phyloP scores from a whole-genome alignment of 2,797 vertebrate genomes.

The Carduelis carduelis region DNA sequence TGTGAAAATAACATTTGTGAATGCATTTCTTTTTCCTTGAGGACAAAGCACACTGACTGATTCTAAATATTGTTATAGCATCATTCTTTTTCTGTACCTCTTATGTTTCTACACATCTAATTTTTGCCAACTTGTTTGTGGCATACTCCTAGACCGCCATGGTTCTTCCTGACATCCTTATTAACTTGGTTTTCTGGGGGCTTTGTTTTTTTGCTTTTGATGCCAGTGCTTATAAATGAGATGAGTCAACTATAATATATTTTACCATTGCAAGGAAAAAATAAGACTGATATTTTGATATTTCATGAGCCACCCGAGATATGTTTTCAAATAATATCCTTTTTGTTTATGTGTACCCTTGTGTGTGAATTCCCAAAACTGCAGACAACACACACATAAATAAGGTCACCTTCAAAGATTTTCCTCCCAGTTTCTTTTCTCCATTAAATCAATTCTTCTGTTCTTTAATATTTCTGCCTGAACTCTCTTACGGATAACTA shows the following conservation, averaged over 20 bases:
- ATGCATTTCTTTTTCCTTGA: neutral
- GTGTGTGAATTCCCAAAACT: neutral
- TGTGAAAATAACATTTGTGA: neutral
- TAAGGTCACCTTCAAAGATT: neutral
- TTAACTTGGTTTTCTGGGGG: neutral
- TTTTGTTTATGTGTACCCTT: neutral
- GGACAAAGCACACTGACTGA: neutral
- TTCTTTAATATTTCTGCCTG: neutral
- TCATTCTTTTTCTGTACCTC: neutral
- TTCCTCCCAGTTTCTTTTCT: neutral
- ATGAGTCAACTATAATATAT: neutral
- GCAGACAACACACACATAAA: neutral
- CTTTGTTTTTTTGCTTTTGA: neutral
- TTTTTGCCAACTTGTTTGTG: neutral
- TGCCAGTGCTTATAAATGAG: neutral
- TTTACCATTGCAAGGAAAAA: neutral
- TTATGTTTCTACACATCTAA: neutral
- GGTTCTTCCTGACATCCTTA: neutral
- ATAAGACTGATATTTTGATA: neutral
- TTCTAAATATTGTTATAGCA: neutral
- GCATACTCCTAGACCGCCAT: neutral
- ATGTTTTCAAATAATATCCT: neutral
- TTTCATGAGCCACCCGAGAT: neutral
- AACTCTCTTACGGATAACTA: neutral
- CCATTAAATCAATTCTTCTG: neutral